Conservation (phyloP, 2,797 vertebrate genomes). For the Coregonus sp. region DNA sequence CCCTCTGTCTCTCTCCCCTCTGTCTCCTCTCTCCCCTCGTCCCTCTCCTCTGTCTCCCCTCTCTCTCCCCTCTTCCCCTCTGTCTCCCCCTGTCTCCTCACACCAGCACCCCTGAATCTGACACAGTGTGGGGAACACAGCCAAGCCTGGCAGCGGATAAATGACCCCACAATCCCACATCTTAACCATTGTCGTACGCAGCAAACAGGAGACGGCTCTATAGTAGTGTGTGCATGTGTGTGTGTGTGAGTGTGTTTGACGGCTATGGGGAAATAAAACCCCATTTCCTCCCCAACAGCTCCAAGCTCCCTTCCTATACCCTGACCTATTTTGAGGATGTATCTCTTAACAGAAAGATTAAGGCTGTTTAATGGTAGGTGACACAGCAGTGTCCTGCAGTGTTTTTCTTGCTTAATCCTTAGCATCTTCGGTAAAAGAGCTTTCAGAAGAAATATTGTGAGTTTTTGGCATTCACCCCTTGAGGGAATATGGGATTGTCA, state of each 20-base stretch:
- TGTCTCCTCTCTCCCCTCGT: not conserved
- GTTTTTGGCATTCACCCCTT: constrained; percentile 79
- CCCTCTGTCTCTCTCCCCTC: not conserved
- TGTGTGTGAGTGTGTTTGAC: not conserved
- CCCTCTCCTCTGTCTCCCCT: not conserved
- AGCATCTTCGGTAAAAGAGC: constrained; percentile 84
- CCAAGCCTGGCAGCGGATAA: constrained; percentile 47
- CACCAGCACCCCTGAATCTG: not conserved
- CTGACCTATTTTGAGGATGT: constrained; percentile 85
- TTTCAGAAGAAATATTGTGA: constrained; percentile 81
- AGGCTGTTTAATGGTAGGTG: constrained; percentile 87
- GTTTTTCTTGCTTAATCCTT: constrained; percentile 82
- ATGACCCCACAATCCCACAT: constrained; percentile 33
- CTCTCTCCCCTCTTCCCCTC: not conserved
- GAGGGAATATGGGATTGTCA: constrained; percentile 84
- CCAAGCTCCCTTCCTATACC: constrained; percentile 41
- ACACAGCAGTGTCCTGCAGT: constrained; percentile 84
- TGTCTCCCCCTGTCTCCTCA: not conserved
- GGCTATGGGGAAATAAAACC: constrained; percentile 7
- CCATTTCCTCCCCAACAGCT: constrained; percentile 22
- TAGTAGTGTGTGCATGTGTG: not conserved
- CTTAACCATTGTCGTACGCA: constrained; percentile 19
- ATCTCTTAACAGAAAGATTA: constrained; percentile 86
- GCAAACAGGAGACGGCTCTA: constrained; percentile 7
- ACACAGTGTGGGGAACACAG: not conserved